These are phyloP conservation scores for Ramazzottius varieornatus DNA, from an alignment of 2,888 invertebrate genomes.

Conservation along the genomic window DNA sequence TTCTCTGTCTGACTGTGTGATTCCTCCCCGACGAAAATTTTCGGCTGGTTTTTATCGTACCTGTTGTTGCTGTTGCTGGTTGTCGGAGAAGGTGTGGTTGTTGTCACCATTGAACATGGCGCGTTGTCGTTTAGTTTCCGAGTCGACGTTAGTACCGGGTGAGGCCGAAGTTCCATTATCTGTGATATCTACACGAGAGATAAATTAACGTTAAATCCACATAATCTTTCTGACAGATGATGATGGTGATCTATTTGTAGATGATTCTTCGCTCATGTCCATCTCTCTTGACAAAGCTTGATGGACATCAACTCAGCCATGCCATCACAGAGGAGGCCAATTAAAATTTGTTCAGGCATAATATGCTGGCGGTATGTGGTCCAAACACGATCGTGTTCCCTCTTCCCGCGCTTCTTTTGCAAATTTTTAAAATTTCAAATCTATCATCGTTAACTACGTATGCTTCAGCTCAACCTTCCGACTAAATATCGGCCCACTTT, in stretches of 20 bases:
- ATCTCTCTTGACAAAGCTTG: too few relatives aligned
- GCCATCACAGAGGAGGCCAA: constrained; percentile 1
- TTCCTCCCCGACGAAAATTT: too few relatives aligned
- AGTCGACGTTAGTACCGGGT: neutral
- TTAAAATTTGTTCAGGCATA: neutral
- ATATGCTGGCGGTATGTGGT: neutral
- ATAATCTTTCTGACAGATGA: too few relatives aligned
- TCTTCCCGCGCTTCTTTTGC: too few relatives aligned
- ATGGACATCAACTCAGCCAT: too few relatives aligned
- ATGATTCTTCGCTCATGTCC: too few relatives aligned
- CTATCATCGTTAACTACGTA: neutral
- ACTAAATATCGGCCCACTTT: too few relatives aligned
- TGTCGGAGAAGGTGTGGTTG: neutral
- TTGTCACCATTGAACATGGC: neutral
- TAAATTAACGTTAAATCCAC: too few relatives aligned
- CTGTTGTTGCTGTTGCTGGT: neutral
- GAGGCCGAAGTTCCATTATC: neutral
- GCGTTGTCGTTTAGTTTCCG: neutral
- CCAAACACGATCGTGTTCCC: neutral
- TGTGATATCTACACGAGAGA: neutral
- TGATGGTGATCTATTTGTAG: neutral
- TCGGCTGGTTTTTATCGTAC: too few relatives aligned
- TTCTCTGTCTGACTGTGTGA: too few relatives aligned
- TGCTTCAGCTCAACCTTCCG: too few relatives aligned
- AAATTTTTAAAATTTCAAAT: neutral